Evolutionary conservation across 2,113 vertebrate genomes (phyloP), one percentile per base, ranked within the genome.

Genomic region (Danionella cerebrum): DNA sequence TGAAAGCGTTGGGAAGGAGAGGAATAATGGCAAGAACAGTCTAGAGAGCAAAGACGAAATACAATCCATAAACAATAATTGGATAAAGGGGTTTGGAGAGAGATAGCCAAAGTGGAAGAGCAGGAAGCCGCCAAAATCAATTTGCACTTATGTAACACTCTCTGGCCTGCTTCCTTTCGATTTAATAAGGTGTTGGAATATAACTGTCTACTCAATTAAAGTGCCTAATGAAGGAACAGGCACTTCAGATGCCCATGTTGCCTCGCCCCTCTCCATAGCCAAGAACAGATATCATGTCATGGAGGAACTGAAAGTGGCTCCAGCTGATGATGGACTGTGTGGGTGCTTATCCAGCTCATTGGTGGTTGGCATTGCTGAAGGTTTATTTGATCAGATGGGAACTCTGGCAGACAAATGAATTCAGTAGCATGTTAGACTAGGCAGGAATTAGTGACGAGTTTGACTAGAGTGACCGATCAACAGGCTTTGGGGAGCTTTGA

Each of bases 171-270:
- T 73, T 77, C 71, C 75, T 63, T 83, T 70, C 73, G 74, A 78
- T 84, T 86, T 84, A 84, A 86, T 87, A 87, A 83, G 80, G 79
- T 70, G 65, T 74, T 77, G 9, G 80, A 84, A 88, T 83, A 83
- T 69, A 72, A 73, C 80, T 3, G 65, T 78, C 79, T 82, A 83
- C 18, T 22, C 68, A 84, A 39, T 83, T 82, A 84, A 55, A 58
- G 67, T 80, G 53, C 71, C 70, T 83, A 85, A 88, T 74, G 24
- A 79, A 76, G 63, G 88, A 76, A 55, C 75, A 82, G 82, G 65
- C 76, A 84, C 82, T 84, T 83, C 66, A 84, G 85, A 88, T 82
- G 74, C 82, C n/a, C 35, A 21, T 66, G 39, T 35, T 57, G 76
- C 77, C 80, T 82, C 38, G 47, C 22, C 39, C 45, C 18, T 13